phyloP scores from a whole-genome alignment of 2,797 vertebrate genomes.

The Furcifer pardalis region DNA sequence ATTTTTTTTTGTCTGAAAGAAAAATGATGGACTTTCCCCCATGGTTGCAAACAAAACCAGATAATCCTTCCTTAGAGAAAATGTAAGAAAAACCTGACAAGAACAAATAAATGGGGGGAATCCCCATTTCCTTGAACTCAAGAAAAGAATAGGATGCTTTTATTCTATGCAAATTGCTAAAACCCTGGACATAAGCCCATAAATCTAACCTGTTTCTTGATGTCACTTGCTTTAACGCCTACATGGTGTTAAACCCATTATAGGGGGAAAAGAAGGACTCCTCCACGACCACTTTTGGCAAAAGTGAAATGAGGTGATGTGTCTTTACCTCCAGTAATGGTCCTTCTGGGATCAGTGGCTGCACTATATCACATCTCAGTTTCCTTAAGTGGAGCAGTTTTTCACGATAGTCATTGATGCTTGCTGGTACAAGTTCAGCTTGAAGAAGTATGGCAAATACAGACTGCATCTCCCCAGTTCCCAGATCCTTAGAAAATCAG shows the following conservation, averaged over 20 bases:
- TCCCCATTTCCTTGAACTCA: not conserved
- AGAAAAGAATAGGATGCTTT: not conserved
- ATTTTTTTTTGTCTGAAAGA: not conserved
- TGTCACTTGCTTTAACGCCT: not conserved
- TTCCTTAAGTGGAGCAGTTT: constrained; percentile 93
- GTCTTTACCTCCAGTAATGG: constrained; percentile 86
- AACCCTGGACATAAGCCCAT: not conserved
- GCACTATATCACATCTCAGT: constrained; percentile 90
- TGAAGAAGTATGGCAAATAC: constrained; percentile 87
- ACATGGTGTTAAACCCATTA: not conserved
- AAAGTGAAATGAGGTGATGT: constrained; percentile 4
- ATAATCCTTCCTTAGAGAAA: not conserved
- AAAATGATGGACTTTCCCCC: not conserved
- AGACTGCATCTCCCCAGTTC: constrained; percentile 74
- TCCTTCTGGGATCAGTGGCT: constrained; percentile 76
- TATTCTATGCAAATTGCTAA: not conserved
- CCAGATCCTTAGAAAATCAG: constrained; percentile 77
- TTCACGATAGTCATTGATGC: constrained; percentile 93
- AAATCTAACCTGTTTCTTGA: not conserved
- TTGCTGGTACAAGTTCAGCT: constrained; percentile 92
- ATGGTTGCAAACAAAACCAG: not conserved
- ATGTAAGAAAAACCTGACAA: not conserved
- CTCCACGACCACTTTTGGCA: not conserved
- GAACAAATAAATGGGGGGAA: not conserved
- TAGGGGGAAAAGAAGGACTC: not conserved